Percentiles rank a stretch among this genome's conserved stretches.
phyloP scores from a whole-genome alignment of 2,113 vertebrate species.

The Trematomus loennbergii region DNA sequence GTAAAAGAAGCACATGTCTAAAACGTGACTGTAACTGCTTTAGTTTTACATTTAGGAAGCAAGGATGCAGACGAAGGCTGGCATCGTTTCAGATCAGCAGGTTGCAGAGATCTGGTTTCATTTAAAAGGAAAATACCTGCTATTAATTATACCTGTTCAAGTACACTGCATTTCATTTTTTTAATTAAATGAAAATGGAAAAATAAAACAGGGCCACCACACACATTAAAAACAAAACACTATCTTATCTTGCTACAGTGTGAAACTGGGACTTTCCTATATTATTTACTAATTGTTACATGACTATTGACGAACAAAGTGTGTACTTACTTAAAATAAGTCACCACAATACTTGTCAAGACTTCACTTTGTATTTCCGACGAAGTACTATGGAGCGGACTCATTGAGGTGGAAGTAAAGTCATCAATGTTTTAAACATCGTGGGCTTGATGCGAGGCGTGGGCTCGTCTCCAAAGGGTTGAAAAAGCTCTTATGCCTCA shows the following conservation, averaged over 20 bases:
- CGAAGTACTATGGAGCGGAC: not conserved
- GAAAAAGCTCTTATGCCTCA: slow-evolving; percentile 67
- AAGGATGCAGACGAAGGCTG: slow-evolving; percentile 8
- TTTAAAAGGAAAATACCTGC: slow-evolving; percentile 5
- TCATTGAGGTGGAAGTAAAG: slow-evolving; percentile 66
- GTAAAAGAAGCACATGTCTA: slow-evolving; percentile 20
- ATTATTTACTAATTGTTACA: not conserved
- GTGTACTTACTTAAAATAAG: not conserved
- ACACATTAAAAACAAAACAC: not conserved
- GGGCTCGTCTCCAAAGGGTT: slow-evolving; percentile 40
- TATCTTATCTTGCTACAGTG: not conserved
- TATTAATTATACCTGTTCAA: slow-evolving; percentile 14
- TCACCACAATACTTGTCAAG: not conserved
- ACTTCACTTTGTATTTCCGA: slow-evolving; percentile 15
- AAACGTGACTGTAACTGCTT: slow-evolving; percentile 28
- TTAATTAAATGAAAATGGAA: not conserved
- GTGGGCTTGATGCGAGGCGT: slow-evolving; percentile 17
- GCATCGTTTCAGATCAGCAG: slow-evolving; percentile 24
- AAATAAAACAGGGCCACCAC: not conserved
- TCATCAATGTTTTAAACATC: slow-evolving; percentile 78
- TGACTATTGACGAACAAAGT: not conserved
- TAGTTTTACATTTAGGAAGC: slow-evolving; percentile 4
- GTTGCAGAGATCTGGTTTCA: slow-evolving; percentile 23
- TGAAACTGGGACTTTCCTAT: not conserved
- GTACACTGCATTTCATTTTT: not conserved